A percentile compares a stretch with the other conserved stretches of the same genome.
Evolutionary conservation across 2,888 invertebrate species (phyloP).

Genomic region (Andrena bucephala): DNA sequence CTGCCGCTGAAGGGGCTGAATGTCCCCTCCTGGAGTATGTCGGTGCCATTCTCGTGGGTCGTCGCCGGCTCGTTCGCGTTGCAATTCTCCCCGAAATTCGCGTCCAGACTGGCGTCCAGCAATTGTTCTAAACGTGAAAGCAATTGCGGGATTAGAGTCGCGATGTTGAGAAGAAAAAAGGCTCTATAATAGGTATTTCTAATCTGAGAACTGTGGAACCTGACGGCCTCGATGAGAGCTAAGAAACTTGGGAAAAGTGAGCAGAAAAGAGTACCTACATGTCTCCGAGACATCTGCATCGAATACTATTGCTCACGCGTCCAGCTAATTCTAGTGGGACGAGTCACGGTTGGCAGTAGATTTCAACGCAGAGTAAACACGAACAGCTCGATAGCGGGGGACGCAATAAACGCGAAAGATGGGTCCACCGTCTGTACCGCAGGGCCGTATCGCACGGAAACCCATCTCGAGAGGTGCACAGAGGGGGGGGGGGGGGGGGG

Average conservation of each 20-base stretch:
- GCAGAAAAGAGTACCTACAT: too few relatives aligned
- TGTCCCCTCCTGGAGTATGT: constrained; percentile 82
- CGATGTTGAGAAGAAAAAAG: not conserved
- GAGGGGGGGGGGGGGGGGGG: too few relatives aligned
- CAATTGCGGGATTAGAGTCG: not conserved
- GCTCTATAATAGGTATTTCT: too few relatives aligned
- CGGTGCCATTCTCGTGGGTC: constrained; percentile 78
- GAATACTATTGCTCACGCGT: not conserved
- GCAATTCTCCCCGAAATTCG: constrained; percentile 79
- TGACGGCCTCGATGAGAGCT: too few relatives aligned
- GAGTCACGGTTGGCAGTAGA: constrained; percentile 14
- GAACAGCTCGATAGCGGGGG: constrained; percentile 22
- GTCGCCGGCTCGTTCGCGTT: constrained; percentile 77
- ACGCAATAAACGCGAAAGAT: constrained; percentile 27
- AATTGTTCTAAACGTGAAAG: constrained; percentile 77
- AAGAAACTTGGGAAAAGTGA: too few relatives aligned
- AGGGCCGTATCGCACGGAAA: constrained; percentile 15
- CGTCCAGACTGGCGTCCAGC: constrained; percentile 80
- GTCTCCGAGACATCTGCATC: not conserved
- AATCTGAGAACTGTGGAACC: too few relatives aligned
- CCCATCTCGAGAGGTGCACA: constrained; percentile 5
- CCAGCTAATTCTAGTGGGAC: not conserved
- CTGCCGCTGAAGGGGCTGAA: constrained; percentile 91
- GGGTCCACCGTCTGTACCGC: constrained; percentile 23
- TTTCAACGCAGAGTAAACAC: constrained; percentile 39